Conservation (phyloP, 2,113 vertebrate genomes). For the Misgurnus mizolepis region DNA sequence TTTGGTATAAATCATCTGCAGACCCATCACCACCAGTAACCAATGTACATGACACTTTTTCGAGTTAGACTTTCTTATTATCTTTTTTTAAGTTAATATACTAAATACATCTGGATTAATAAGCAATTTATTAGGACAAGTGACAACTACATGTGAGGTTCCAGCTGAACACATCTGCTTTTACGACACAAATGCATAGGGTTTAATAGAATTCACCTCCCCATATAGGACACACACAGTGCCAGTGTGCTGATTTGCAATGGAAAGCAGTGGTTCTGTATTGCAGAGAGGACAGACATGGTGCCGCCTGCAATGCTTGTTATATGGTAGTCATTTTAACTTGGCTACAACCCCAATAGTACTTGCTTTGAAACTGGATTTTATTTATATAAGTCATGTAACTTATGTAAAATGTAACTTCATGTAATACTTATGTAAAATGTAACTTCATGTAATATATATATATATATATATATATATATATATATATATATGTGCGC, state of each 20-base stretch:
- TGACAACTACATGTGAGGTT: background rate
- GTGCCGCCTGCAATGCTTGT: conserved; percentile 26
- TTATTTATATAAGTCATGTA: too few species aligned
- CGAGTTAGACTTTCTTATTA: too few species aligned
- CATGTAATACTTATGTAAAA: too few species aligned
- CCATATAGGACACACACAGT: background rate
- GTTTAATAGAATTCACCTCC: background rate
- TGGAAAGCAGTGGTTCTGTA: conserved; percentile 24
- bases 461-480: too few species aligned
- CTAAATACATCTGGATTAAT: background rate
- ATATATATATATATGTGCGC: too few species aligned
- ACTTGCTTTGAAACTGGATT: background rate
- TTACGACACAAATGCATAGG: background rate
- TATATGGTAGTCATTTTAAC: conserved; percentile 48
- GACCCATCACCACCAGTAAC: background rate
- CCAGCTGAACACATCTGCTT: background rate
- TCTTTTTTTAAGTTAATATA: background rate
- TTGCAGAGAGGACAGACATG: background rate
- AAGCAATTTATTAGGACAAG: background rate
- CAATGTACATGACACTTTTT: background rate
- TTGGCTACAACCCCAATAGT: background rate
- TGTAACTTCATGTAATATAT: too few species aligned
- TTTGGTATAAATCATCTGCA: background rate
- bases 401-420: too few species aligned
- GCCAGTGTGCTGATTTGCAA: conserved; percentile 36